Conservation (phyloP, 1,140 invertebrate genomes). For the Portunus trituberculatus region DNA sequence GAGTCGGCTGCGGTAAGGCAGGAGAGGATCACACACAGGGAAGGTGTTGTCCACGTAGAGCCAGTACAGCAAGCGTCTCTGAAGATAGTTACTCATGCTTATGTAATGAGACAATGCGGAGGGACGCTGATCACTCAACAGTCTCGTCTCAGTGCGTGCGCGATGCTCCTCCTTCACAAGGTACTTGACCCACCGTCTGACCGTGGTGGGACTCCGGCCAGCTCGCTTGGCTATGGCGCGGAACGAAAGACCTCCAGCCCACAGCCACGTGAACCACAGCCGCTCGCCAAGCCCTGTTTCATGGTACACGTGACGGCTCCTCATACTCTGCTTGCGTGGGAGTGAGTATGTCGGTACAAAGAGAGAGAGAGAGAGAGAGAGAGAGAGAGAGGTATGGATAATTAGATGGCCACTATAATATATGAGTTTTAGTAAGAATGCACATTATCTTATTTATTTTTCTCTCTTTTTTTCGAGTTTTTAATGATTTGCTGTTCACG, state of each 20-base stretch:
- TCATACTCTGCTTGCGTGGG: neutral
- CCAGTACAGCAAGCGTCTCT: neutral
- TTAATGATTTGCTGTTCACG: too few species aligned
- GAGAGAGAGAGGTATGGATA: too few species aligned
- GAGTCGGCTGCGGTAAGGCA: too few species aligned
- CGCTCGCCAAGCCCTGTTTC: neutral
- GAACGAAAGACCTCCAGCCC: slow-evolving; percentile 14
- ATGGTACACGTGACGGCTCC: neutral
- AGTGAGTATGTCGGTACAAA: too few species aligned
- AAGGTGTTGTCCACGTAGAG: neutral
- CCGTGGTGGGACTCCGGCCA: neutral
- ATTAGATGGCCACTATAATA: too few species aligned
- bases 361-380: too few species aligned
- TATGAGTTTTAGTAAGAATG: too few species aligned
- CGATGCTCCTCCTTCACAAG: neutral
- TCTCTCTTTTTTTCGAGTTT: too few species aligned
- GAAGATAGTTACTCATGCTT: neutral
- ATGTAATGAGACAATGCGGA: neutral
- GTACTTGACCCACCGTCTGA: slow-evolving; percentile 16
- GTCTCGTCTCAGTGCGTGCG: neutral
- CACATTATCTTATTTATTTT: too few species aligned
- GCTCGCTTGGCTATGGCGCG: neutral
- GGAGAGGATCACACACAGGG: too few species aligned
- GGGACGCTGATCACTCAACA: neutral
- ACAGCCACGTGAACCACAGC: neutral